Evolutionary conservation across 1,140 invertebrate genomes (phyloP).

Genomic region (Protaetia brevitarsis): DNA sequence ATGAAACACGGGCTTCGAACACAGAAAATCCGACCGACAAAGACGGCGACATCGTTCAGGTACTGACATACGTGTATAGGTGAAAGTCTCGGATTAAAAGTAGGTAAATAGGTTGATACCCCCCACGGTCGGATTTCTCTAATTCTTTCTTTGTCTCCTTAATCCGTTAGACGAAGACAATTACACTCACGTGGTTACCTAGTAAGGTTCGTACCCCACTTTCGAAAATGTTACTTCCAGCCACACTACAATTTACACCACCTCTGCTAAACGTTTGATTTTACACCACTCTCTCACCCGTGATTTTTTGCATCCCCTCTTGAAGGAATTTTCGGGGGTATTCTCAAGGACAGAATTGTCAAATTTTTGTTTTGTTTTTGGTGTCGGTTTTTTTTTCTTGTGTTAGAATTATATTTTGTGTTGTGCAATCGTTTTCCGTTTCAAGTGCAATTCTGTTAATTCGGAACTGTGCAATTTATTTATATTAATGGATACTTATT

Average conservation of each 20-base stretch:
- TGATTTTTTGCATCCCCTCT: slow-evolving; percentile 40
- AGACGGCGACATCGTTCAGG: slow-evolving; percentile 18
- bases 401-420: slow-evolving; percentile 21
- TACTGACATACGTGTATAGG: slow-evolving; percentile 30
- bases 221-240: slow-evolving; percentile 35
- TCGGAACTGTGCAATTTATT: not conserved
- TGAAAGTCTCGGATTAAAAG: slow-evolving; percentile 46
- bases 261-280: slow-evolving; percentile 30
- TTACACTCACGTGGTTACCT: slow-evolving; percentile 39
- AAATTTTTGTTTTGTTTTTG: slow-evolving; percentile 20
- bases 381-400: not conserved
- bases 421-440: slow-evolving; percentile 23
- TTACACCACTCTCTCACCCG: slow-evolving; percentile 29
- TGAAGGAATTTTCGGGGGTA: slow-evolving; percentile 38
- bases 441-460: slow-evolving; percentile 18
- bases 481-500: not conserved
- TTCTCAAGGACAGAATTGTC: slow-evolving; percentile 39
- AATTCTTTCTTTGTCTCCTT: slow-evolving; percentile 25
- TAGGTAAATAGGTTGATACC: slow-evolving; percentile 48
- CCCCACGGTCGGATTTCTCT: slow-evolving; percentile 39
- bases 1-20: not conserved
- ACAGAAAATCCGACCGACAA: slow-evolving; percentile 6
- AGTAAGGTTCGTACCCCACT: slow-evolving; percentile 37
- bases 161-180: slow-evolving; percentile 28
- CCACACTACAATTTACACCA: slow-evolving; percentile 35